Evolutionary conservation across 1,140 invertebrate genomes (phyloP), one percentile per base, ranked within the genome.

Genomic region (Sinonovacula constricta): DNA sequence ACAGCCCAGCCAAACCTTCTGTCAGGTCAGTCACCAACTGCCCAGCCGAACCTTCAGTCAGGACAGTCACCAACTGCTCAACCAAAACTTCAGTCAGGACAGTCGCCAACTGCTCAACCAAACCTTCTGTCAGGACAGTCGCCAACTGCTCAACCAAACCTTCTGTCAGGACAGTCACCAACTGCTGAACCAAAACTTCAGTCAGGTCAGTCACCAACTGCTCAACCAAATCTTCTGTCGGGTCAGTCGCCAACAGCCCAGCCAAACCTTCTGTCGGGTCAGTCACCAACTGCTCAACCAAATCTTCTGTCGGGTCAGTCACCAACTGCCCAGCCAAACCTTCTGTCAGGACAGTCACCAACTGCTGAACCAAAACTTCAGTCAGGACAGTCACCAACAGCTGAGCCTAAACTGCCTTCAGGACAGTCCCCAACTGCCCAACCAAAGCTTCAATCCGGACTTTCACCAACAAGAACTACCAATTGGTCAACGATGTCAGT

Each of bases 71-170:
- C 82, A 31, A 66, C 49, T 26, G 31, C 63, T 0, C 18, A 33
- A 1, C 77, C 80, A 69, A 28, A 53, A 15, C 2, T 66, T 22
- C 26, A 26, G 2, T 71, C 76, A 26, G 76, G 70, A 3, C 7
- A 45, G 12, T 49, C 60, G 39, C 81, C 79, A 30, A 74, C 72
- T 18, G 51, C 69, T n/a, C 26, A 62, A 31, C 79, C 79, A 71
- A n/a, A 57, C n/a, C 18, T 63, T 4, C 26, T n/a, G 26, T 34
- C 69, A 31, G 66, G 69, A 7, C 33, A 39, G 1, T n/a, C 49
- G 56, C 56, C 71, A 24, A 65, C 60, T 30, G 71, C 66, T 22
- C 45, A 31, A 5, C 63, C 66, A 68, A 51, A 56, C n/a, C 3
- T 77, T 15, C 26, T 33, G 28, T 30, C 66, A 24, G 62, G 68